phyloP scores from a whole-genome alignment of 2,113 vertebrate genomes.

The Ardeotis arabs region DNA sequence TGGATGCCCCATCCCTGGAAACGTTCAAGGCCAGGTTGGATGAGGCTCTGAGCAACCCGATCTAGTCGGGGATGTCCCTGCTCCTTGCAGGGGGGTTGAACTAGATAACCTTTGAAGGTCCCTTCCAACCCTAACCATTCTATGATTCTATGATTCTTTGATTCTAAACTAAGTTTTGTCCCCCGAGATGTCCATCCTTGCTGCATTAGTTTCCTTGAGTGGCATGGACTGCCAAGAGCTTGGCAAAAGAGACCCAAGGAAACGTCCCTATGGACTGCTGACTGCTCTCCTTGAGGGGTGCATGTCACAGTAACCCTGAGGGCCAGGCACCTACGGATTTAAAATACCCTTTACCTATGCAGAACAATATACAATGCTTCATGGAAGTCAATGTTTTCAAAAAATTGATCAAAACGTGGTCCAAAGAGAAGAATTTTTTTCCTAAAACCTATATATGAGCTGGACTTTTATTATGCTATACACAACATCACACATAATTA shows the following conservation, averaged over 20 bases:
- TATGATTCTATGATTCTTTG: no score
- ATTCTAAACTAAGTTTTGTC: neutral
- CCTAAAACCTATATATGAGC: neutral
- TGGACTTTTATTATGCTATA: neutral
- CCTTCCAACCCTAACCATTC: no score
- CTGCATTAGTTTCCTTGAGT: neutral
- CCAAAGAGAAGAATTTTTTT: neutral
- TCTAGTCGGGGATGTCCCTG: no score
- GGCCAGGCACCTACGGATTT: neutral
- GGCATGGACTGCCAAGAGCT: neutral
- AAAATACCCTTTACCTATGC: neutral
- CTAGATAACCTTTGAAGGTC: no score
- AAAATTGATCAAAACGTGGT: neutral
- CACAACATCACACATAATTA: neutral
- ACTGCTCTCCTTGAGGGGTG: neutral
- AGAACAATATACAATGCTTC: neutral
- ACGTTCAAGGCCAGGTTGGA: no score
- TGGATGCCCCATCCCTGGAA: no score
- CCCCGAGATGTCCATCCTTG: neutral
- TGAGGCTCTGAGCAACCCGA: no score
- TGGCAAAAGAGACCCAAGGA: neutral
- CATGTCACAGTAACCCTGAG: fast-evolving
- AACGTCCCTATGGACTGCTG: neutral
- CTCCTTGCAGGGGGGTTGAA: no score
- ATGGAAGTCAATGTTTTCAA: neutral